Percentiles rank a stretch among this genome's conserved stretches.
These are phyloP conservation scores for Odontamblyopus rebecca DNA, from an alignment of 2,797 vertebrate species.

Conservation along the genomic window DNA sequence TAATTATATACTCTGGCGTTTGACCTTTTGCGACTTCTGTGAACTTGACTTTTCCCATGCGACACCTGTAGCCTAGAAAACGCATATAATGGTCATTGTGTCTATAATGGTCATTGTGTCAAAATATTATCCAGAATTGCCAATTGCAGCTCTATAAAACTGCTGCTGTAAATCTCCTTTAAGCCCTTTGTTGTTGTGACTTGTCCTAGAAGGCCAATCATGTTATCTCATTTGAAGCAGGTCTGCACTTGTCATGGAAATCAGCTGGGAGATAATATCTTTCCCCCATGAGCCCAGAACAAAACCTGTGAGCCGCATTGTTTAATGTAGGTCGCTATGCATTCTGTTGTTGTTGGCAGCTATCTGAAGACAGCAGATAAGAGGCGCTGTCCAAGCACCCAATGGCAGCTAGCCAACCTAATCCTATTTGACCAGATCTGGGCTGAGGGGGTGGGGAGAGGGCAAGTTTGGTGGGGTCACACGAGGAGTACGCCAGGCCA, in stretches of 20 bases:
- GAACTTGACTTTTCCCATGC: not conserved
- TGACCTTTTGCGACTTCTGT: not conserved
- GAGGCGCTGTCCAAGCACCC: slow-evolving; percentile 65
- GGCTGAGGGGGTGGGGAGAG: slow-evolving; percentile 46
- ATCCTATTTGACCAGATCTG: slow-evolving; percentile 74
- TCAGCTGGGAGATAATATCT: slow-evolving; percentile 41
- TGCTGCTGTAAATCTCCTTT: not conserved
- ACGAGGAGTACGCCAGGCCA: slow-evolving; percentile 53
- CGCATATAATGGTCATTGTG: not conserved
- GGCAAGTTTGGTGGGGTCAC: slow-evolving; percentile 56
- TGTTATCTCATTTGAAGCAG: slow-evolving; percentile 55
- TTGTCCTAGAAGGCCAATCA: slow-evolving; percentile 49
- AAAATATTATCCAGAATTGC: not conserved
- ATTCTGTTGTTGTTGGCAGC: slow-evolving; percentile 66
- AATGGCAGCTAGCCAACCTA: slow-evolving; percentile 73
- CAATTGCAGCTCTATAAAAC: not conserved
- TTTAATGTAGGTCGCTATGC: slow-evolving; percentile 66
- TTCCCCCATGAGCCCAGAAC: slow-evolving; percentile 9
- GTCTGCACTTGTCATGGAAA: slow-evolving; percentile 42
- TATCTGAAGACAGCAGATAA: slow-evolving; percentile 70
- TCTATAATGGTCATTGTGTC: not conserved
- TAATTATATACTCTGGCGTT: not conserved
- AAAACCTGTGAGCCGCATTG: slow-evolving; percentile 51
- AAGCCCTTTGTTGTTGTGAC: slow-evolving; percentile 19
- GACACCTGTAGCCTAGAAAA: not conserved